Evolutionary conservation across 2,797 vertebrate species (phyloP), one percentile per base, ranked within the genome.

Genomic region (Brachyrhaphis roseni): DNA sequence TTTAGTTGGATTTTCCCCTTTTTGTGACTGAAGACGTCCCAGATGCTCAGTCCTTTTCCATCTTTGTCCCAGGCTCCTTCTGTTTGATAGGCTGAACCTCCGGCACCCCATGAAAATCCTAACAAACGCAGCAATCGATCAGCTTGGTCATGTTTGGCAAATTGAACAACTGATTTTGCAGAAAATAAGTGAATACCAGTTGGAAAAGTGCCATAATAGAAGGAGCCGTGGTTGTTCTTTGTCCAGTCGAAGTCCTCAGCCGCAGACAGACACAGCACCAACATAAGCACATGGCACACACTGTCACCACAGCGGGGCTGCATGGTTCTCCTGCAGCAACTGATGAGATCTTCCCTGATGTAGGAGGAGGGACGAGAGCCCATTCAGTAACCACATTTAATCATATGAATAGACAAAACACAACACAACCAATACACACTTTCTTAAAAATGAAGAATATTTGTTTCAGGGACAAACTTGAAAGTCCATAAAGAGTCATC

Each of bases 1-100:
- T 97, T 97, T 77, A 93, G 90, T 0, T 94, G 89, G 66, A 97
- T 95, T 81, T 92, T 97, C 34, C 97, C 97, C 81, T 95, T 96
- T 64, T 93, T 94, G 84, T 98, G 98, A 20, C 96, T 96, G 86
- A 99, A 99, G 84, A 91, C 94, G 0, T 99, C 98, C 98, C 98
- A 99, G 91, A 99, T 98, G 90, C 98, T 99, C 31, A 96, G 93
- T 81, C 97, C 98, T 96, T 99, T 99, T 78, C 98, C 97, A 64
- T 98, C 97, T 88, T 95, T 95, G 94, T 99, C 96, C 98, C 98
- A 99, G 82, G 97, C 97, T 77, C 98, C 98, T 93, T 99, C 98
- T 0, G 97, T 98, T 93, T 99, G 98, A 95, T 98, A 98, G 71
- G 98, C 97, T 46, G 98, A 98, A 86, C 97, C 96, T 87, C 98